phyloP scores from a whole-genome alignment of 2,888 invertebrate species.

The Pristionchus entomophagus region DNA sequence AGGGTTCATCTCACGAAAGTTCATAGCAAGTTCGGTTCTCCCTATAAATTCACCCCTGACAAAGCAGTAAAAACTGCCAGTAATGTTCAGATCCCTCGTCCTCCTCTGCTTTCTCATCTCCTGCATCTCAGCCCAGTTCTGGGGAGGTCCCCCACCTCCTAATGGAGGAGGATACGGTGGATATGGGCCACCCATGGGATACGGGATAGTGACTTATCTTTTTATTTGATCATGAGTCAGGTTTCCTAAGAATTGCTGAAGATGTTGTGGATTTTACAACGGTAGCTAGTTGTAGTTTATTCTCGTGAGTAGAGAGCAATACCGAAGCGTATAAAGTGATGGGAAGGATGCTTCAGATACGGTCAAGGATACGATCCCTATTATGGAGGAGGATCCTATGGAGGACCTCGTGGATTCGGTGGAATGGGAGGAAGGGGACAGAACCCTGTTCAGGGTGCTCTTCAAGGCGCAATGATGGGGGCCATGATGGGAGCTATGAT shows the following conservation, averaged over 20 bases:
- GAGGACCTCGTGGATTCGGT: not conserved
- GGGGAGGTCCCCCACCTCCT: not conserved
- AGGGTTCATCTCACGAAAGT: not conserved
- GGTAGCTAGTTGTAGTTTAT: too few species aligned
- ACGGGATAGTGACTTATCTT: too few species aligned
- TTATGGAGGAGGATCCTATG: not conserved
- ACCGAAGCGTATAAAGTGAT: too few species aligned
- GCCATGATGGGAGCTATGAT: slow-evolving; percentile 49
- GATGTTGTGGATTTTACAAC: too few species aligned
- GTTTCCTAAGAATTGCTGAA: too few species aligned
- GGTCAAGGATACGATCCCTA: too few species aligned
- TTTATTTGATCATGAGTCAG: too few species aligned
- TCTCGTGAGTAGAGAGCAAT: too few species aligned
- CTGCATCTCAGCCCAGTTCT: not conserved
- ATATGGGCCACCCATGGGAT: too few species aligned
- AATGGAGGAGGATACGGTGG: not conserved
- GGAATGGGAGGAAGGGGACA: slow-evolving; percentile 37
- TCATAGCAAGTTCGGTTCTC: not conserved
- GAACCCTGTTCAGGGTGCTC: slow-evolving; percentile 41
- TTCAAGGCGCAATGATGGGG: slow-evolving; percentile 49
- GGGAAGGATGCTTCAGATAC: too few species aligned
- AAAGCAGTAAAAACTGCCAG: not conserved
- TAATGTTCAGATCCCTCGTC: not conserved
- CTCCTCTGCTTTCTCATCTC: not conserved
- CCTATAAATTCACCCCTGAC: not conserved